These are phyloP conservation scores for Octopus bimaculoides DNA, from an alignment of 1,140 invertebrate species.

Conservation along the genomic window DNA sequence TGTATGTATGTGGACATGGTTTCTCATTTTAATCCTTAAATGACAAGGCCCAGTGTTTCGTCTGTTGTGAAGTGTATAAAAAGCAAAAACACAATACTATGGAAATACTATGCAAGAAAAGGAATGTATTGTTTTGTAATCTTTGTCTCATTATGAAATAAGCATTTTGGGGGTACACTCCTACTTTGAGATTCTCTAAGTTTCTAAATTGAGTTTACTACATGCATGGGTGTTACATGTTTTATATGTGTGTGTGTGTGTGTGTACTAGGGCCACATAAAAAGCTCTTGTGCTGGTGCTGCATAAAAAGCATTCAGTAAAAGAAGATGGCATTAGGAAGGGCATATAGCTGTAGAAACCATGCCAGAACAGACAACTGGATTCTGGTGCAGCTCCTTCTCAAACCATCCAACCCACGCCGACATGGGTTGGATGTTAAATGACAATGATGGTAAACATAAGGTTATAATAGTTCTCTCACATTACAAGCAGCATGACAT, in stretches of 20 bases:
- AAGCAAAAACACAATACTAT: too few species aligned
- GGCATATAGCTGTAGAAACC: neutral
- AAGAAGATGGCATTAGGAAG: neutral
- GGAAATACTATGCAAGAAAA: neutral
- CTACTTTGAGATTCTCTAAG: neutral
- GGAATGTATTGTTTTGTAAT: neutral
- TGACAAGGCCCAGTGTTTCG: too few species aligned
- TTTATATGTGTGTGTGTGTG: neutral
- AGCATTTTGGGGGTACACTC: neutral
- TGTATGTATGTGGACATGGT: too few species aligned
- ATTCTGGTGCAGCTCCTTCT: neutral
- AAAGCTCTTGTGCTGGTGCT: neutral
- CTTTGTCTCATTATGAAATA: neutral
- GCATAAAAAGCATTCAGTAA: neutral
- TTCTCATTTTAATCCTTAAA: too few species aligned
- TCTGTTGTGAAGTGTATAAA: too few species aligned
- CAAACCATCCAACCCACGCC: neutral
- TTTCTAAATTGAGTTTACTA: neutral
- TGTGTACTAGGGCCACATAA: neutral
- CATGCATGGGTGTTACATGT: neutral
- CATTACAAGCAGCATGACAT: neutral
- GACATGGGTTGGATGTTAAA: neutral
- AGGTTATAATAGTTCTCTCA: neutral
- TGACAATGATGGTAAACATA: too few species aligned
- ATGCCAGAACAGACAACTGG: neutral